These are phyloP conservation scores for Calephelis virginiensis DNA, from an alignment of 1,140 invertebrate genomes.

Conservation along the genomic window DNA sequence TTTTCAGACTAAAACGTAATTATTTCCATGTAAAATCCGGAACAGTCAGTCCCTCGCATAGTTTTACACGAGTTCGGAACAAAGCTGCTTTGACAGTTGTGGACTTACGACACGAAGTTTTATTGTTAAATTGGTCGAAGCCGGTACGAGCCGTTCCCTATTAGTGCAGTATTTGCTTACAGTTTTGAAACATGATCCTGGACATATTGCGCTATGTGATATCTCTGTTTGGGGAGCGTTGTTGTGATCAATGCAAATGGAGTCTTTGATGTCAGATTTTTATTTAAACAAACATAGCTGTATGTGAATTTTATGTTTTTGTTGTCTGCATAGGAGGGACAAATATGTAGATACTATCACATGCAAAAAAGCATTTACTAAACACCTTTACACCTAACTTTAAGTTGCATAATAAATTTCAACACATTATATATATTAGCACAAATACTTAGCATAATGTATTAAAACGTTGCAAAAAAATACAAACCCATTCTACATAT, in stretches of 20 bases:
- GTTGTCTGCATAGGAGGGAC: not conserved
- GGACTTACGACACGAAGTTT: constrained; percentile 31
- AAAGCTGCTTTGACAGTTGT: constrained; percentile 38
- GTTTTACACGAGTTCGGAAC: constrained; percentile 28
- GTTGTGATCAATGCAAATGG: not conserved
- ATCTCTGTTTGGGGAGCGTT: not conserved
- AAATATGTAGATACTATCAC: not conserved
- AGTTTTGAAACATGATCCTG: constrained; percentile 25
- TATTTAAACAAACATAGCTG: not conserved
- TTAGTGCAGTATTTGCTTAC: constrained; percentile 35
- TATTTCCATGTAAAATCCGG: constrained; percentile 4
- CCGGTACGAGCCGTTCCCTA: constrained; percentile 30
- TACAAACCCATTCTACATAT: no score
- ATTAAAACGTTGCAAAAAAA: no score
- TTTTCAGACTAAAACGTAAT: not conserved
- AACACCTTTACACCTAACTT: no score
- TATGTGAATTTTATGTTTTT: not conserved
- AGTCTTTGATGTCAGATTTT: not conserved
- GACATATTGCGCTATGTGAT: constrained; percentile 8
- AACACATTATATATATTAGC: no score
- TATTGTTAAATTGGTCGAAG: constrained; percentile 37
- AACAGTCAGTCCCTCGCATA: constrained; percentile 21
- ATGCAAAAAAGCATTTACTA: no score
- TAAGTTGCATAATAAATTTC: no score
- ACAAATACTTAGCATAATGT: no score